Conservation (phyloP, 2,888 invertebrate species). For the Biston stratarius region DNA sequence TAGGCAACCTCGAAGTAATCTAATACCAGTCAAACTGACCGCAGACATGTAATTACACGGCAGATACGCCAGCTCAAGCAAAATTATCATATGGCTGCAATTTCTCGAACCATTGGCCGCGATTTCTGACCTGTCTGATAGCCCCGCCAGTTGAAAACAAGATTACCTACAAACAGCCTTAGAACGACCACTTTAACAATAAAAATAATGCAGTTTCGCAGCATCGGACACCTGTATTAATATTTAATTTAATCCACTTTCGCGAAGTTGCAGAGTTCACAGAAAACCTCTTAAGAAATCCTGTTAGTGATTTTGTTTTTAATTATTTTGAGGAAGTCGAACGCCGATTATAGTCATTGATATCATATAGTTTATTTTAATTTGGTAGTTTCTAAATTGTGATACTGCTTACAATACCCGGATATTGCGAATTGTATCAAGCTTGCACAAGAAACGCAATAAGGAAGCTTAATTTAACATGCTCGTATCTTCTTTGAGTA, state of each 20-base stretch:
- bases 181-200: conserved; percentile 56
- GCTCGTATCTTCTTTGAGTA: neutral
- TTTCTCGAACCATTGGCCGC: conserved; percentile 73
- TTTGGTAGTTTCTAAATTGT: neutral
- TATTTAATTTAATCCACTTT: conserved; percentile 27
- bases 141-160: conserved; percentile 64
- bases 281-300: conserved; percentile 10
- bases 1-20: conserved; percentile 22
- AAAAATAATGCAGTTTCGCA: conserved; percentile 51
- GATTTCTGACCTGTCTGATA: conserved; percentile 66
- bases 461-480: conserved; percentile 16
- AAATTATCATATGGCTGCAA: conserved; percentile 56
- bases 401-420: neutral
- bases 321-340: conserved; percentile 17
- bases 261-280: conserved; percentile 31
- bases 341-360: neutral
- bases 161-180: conserved; percentile 59
- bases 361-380: neutral
- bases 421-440: neutral
- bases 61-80: conserved; percentile 44
- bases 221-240: conserved; percentile 35
- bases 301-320: neutral
- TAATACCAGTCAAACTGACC: conserved; percentile 31
- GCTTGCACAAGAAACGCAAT: neutral
- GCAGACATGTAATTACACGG: conserved; percentile 44